Conservation (phyloP, 1,140 invertebrate species). For the Potamilus streckersoni region DNA sequence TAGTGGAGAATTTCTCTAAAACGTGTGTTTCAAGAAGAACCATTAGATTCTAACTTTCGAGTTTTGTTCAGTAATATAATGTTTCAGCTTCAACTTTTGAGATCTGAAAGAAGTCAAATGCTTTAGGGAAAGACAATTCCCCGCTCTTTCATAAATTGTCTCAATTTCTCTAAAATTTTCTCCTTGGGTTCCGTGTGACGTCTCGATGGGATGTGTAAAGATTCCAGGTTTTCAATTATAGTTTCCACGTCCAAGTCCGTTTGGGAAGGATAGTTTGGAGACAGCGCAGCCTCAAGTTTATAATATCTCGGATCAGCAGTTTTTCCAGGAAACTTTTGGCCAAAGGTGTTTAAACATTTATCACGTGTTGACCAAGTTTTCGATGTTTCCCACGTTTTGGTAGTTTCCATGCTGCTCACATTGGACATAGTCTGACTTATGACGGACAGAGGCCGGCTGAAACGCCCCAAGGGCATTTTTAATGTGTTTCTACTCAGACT, state of each 20-base stretch:
- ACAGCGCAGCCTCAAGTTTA: conserved; percentile 7
- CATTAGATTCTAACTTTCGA: too few relatives aligned
- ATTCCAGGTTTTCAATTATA: conserved; percentile 18
- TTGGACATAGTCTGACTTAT: background rate
- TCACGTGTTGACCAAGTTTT: background rate
- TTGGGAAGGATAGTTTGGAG: conserved; percentile 14
- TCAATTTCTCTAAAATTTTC: conserved; percentile 16
- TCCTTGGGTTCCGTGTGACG: conserved; percentile 13
- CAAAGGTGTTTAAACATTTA: background rate
- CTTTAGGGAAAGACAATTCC: conserved; percentile 18
- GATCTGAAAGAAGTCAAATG: too few relatives aligned
- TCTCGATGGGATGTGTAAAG: conserved; percentile 9
- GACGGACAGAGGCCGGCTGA: background rate
- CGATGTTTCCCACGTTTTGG: background rate
- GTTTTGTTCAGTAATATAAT: too few relatives aligned
- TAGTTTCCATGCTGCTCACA: background rate
- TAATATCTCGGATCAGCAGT: conserved; percentile 19
- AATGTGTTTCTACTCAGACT: conserved; percentile 6
- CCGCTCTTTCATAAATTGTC: conserved; percentile 20
- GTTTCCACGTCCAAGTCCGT: conserved; percentile 12
- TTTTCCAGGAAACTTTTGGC: background rate
- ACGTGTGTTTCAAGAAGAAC: too few relatives aligned
- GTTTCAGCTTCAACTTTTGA: too few relatives aligned
- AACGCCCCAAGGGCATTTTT: background rate
- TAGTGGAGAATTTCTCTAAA: too few relatives aligned